phyloP scores from a whole-genome alignment of 2,113 vertebrate genomes.

The Lagenorhynchus albirostris region DNA sequence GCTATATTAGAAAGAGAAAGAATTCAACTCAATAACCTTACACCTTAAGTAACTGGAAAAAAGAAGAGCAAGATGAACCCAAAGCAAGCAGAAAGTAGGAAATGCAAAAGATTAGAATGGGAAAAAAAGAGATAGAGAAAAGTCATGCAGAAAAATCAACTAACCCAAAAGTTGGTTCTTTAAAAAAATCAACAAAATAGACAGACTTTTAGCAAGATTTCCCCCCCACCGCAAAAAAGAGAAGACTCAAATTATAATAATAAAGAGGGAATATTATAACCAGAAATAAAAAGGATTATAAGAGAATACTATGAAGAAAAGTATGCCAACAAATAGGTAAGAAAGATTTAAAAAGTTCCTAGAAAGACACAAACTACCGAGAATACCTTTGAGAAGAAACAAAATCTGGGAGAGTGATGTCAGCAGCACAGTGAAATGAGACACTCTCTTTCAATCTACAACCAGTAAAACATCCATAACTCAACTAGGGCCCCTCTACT shows the following conservation, averaged over 20 bases:
- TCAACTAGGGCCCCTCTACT: neutral
- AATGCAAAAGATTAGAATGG: neutral
- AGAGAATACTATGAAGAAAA: neutral
- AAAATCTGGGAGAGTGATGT: neutral
- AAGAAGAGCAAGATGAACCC: neutral
- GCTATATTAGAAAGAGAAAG: neutral
- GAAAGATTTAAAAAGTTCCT: neutral
- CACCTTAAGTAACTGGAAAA: neutral
- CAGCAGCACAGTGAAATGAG: neutral
- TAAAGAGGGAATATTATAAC: neutral
- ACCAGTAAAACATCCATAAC: neutral
- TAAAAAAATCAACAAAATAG: neutral
- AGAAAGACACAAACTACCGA: neutral
- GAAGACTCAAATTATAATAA: neutral
- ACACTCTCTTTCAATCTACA: neutral
- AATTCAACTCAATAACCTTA: neutral
- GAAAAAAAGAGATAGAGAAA: neutral
- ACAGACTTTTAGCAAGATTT: neutral
- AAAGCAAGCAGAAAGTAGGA: neutral
- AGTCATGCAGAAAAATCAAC: neutral
- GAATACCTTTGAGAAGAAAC: neutral
- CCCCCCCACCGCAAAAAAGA: neutral
- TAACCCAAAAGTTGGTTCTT: neutral
- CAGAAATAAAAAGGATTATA: neutral
- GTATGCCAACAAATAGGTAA: neutral